Evolutionary conservation across 53 echinoderm and acorn worm species (phyloP).

Genomic region (Luidia sarsii): DNA sequence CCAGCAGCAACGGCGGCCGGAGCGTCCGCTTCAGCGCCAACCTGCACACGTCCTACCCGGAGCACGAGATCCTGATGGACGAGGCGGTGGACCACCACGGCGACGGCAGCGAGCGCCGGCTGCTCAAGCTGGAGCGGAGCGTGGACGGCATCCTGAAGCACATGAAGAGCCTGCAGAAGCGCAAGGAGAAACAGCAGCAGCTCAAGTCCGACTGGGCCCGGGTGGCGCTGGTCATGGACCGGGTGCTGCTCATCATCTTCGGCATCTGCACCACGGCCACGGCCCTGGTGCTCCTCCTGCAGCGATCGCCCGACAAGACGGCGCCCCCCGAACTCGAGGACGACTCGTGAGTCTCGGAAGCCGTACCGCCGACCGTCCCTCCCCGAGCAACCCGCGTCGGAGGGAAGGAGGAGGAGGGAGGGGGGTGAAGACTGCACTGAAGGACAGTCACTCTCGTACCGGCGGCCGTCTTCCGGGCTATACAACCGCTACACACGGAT

Average conservation of each 20-base stretch:
- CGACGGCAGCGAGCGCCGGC: conserved; percentile 74
- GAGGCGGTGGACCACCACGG: conserved; percentile 67
- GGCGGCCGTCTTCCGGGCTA: too few species aligned
- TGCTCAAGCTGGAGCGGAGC: conserved; percentile 74
- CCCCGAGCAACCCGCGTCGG: too few species aligned
- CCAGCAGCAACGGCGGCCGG: conserved; percentile 65
- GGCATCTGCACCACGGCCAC: conserved; percentile 74
- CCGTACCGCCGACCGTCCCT: too few species aligned
- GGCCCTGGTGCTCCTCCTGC: conserved; percentile 72
- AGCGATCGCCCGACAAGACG: conserved; percentile 66
- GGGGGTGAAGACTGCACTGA: too few species aligned
- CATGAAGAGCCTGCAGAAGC: conserved; percentile 83
- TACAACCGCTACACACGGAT: too few species aligned
- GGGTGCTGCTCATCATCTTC: conserved; percentile 84
- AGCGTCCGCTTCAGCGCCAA: conserved; percentile 71
- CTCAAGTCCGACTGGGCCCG: conserved; percentile 87
- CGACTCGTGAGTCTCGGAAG: too few species aligned
- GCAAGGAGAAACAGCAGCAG: conserved; percentile 75
- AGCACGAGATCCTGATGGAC: conserved; percentile 76
- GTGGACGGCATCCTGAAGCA: conserved; percentile 86
- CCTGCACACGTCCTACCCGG: conserved; percentile 48
- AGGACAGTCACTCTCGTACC: too few species aligned
- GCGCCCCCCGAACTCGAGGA: conserved; percentile 43
- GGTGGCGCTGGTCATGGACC: conserved; percentile 91
- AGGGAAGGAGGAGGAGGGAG: too few species aligned